phyloP scores from a whole-genome alignment of 2,113 vertebrate genomes.

The Ranitomeya imitator region DNA sequence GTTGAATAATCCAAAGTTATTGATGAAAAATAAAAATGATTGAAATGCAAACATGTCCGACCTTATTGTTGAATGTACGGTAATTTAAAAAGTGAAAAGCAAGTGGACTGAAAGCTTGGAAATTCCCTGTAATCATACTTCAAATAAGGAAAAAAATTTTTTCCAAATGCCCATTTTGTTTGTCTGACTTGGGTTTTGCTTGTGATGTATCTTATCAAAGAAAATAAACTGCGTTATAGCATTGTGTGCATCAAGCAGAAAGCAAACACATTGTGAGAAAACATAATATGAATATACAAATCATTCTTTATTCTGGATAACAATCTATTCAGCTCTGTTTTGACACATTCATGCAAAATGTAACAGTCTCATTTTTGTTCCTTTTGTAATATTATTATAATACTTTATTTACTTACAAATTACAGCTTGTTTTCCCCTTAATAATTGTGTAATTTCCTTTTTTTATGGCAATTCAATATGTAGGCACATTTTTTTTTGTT shows the following conservation, averaged over 20 bases:
- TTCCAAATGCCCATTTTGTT: slow-evolving; percentile 40
- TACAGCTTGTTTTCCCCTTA: slow-evolving; percentile 5
- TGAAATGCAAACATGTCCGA: neutral
- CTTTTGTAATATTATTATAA: slow-evolving; percentile 14
- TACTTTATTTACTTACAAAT: slow-evolving; percentile 14
- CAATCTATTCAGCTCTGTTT: slow-evolving; percentile 37
- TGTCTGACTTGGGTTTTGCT: slow-evolving; percentile 20
- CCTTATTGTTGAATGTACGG: slow-evolving; percentile 20
- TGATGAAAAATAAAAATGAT: neutral
- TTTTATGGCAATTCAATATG: neutral
- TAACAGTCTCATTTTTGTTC: slow-evolving; percentile 20
- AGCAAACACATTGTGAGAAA: slow-evolving; percentile 26
- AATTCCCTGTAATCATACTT: slow-evolving; percentile 50
- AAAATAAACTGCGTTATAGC: slow-evolving; percentile 33
- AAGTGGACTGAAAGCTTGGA: slow-evolving; percentile 9
- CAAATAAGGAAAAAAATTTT: slow-evolving; percentile 27
- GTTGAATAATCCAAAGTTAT: neutral
- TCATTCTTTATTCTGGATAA: slow-evolving; percentile 15
- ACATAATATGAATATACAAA: slow-evolving; percentile 25
- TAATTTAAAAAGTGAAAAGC: slow-evolving; percentile 2
- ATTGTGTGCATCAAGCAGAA: slow-evolving; percentile 25
- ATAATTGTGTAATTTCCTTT: slow-evolving; percentile 8
- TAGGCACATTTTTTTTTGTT: neutral
- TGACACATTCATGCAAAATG: slow-evolving; percentile 23
- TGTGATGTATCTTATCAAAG: slow-evolving; percentile 41